Percentiles rank a stretch among this genome's conserved stretches.
These are phyloP conservation scores for Drosophila aldrichi DNA, from an alignment of 2,888 invertebrate genomes.

Conservation along the genomic window DNA sequence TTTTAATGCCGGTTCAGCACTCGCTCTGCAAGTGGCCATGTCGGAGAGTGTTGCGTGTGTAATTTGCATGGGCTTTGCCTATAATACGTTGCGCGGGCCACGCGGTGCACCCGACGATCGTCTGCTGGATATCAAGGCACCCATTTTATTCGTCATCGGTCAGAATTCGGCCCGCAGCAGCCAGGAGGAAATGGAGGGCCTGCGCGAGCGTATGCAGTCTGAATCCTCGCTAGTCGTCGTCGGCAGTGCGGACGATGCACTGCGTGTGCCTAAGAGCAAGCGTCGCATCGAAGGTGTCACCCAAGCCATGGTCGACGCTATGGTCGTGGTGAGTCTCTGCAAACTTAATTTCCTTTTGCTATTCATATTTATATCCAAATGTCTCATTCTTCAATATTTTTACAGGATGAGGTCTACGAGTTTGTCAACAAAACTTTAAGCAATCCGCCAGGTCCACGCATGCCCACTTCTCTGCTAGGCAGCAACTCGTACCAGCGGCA, in stretches of 20 bases:
- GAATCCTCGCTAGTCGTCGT: slow-evolving; percentile 92
- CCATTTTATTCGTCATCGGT: slow-evolving; percentile 92
- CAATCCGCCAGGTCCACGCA: slow-evolving; percentile 86
- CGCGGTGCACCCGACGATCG: slow-evolving; percentile 92
- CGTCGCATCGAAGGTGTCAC: slow-evolving; percentile 91
- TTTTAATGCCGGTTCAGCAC: slow-evolving; percentile 90
- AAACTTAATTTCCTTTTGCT: background rate
- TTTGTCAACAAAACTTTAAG: slow-evolving; percentile 88
- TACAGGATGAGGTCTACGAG: slow-evolving; percentile 88
- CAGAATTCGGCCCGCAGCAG: slow-evolving; percentile 89
- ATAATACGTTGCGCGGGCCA: slow-evolving; percentile 89
- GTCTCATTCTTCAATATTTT: background rate
- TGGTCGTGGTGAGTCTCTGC: slow-evolving; percentile 87
- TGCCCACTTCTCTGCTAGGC: slow-evolving; percentile 73
- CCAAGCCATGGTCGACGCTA: slow-evolving; percentile 92
- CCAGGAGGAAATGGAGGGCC: slow-evolving; percentile 91
- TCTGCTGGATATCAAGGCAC: slow-evolving; percentile 89
- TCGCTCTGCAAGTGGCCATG: slow-evolving; percentile 91
- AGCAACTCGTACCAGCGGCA: slow-evolving; percentile 53
- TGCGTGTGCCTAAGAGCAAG: slow-evolving; percentile 90
- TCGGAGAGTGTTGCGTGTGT: slow-evolving; percentile 90
- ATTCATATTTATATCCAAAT: background rate
- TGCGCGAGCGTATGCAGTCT: slow-evolving; percentile 91
- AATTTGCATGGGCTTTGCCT: slow-evolving; percentile 92
- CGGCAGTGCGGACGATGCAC: slow-evolving; percentile 91